These are phyloP conservation scores for Enoplosus armatus DNA, from an alignment of 2,797 vertebrate genomes.

Conservation along the genomic window DNA sequence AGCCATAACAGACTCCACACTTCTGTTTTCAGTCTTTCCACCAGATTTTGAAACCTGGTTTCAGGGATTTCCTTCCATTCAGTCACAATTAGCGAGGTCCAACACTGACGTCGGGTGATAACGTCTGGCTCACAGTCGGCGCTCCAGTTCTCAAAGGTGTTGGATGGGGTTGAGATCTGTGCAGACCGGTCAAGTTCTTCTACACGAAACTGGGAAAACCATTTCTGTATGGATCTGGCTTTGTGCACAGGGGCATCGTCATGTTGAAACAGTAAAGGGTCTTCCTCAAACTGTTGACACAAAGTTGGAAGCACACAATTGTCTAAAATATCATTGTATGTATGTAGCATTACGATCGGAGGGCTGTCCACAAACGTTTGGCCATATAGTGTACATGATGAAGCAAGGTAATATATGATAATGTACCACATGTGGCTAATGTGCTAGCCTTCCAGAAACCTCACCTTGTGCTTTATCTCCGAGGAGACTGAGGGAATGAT, in stretches of 20 bases:
- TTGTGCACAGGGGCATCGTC: not conserved
- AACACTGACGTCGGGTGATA: not conserved
- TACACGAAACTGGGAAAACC: not conserved
- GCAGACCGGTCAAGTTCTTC: not conserved
- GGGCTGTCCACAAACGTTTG: not conserved
- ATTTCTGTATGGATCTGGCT: not conserved
- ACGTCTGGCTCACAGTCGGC: not conserved
- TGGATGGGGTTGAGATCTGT: not conserved
- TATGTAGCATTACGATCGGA: not conserved
- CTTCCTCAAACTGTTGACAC: not conserved
- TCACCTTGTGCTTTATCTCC: not conserved
- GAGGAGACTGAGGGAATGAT: not conserved
- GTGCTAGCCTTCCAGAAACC: not conserved
- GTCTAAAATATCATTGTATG: not conserved
- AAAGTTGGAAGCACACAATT: not conserved
- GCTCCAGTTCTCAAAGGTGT: not conserved
- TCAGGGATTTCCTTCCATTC: not conserved
- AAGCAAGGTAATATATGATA: not conserved
- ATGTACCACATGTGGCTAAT: not conserved
- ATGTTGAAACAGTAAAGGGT: not conserved
- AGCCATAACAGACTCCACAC: not conserved
- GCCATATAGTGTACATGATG: not conserved
- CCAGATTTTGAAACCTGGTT: not conserved
- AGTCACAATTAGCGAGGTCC: not conserved
- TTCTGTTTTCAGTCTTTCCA: not conserved